Conservation (phyloP, 2,113 vertebrate species). For the Hyperoodon ampullatus region DNA sequence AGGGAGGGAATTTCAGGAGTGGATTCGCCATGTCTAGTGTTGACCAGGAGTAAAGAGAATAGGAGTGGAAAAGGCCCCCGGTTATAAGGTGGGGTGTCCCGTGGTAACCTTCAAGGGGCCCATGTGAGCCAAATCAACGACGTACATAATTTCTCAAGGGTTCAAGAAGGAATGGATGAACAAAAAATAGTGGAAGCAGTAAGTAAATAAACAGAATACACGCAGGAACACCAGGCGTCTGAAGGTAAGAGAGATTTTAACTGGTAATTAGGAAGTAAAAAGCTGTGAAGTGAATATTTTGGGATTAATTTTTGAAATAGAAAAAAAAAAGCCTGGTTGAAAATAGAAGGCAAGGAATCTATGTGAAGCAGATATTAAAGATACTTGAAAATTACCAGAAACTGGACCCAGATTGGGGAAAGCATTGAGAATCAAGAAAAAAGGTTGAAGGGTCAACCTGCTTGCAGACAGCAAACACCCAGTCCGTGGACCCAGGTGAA, state of each 20-base stretch:
- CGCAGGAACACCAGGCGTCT: too few species aligned
- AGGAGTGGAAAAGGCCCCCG: neutral
- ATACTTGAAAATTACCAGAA: neutral
- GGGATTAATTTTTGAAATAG: neutral
- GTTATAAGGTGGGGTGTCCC: neutral
- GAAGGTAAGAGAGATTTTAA: neutral
- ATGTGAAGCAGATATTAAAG: neutral
- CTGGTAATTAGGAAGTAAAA: neutral
- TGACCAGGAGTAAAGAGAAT: neutral
- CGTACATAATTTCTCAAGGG: neutral
- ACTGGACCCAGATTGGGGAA: neutral
- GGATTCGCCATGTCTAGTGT: neutral
- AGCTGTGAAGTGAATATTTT: neutral
- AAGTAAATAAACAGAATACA: neutral
- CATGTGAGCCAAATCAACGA: neutral
- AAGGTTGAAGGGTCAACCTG: neutral
- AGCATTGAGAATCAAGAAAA: neutral
- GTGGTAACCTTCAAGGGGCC: neutral
- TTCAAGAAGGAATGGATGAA: neutral
- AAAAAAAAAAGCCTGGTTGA: neutral
- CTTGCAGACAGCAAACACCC: neutral
- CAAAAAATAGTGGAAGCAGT: neutral
- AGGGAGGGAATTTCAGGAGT: neutral
- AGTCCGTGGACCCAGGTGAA: rapidly evolving
- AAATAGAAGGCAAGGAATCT: neutral